Conservation (phyloP, 2,113 vertebrate species). For the Panurus biarmicus region DNA sequence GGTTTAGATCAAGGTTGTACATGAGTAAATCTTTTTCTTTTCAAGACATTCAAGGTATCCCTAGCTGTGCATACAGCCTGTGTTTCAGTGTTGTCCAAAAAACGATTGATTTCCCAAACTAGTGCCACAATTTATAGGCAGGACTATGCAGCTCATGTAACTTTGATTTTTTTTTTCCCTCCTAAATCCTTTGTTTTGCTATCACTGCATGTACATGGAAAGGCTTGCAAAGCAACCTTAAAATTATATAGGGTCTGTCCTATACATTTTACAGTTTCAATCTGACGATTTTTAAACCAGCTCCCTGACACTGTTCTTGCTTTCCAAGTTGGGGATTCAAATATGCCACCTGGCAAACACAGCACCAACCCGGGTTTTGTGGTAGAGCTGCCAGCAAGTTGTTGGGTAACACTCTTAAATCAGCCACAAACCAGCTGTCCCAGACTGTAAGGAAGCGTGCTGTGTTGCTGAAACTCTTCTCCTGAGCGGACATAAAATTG, state of each 20-base stretch:
- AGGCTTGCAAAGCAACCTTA: background rate
- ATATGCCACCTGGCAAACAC: background rate
- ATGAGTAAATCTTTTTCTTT: background rate
- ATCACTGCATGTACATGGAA: background rate
- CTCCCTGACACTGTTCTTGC: background rate
- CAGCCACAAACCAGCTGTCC: background rate
- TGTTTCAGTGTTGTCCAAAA: background rate
- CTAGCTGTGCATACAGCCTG: background rate
- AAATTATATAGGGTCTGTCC: background rate
- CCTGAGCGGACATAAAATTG: background rate
- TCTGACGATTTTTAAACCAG: background rate
- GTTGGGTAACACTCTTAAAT: background rate
- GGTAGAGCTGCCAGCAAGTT: background rate
- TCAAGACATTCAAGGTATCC: background rate
- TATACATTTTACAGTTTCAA: background rate
- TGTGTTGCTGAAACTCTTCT: constrained; percentile 16
- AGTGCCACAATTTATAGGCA: background rate
- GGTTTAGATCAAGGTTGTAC: background rate
- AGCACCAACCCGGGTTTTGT: background rate
- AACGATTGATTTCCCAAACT: background rate
- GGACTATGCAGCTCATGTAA: background rate
- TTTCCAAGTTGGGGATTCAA: background rate
- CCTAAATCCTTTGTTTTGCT: background rate
- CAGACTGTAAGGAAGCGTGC: background rate
- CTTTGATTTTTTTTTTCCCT: background rate